phyloP scores from a whole-genome alignment of 2,797 vertebrate genomes.

The Alcedo atthis region DNA sequence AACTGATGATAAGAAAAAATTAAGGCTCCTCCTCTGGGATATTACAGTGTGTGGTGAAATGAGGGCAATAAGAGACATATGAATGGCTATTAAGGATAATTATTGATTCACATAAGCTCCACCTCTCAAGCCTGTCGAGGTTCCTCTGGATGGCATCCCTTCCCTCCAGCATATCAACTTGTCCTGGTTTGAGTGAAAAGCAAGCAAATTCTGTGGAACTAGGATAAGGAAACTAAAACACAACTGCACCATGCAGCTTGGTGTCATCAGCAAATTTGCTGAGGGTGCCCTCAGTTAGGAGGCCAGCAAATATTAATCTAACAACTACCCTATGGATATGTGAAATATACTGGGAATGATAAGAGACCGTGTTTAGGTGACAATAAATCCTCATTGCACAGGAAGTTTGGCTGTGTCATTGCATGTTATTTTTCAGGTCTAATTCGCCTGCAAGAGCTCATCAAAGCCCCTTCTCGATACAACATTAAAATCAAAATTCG shows the following conservation, averaged over 20 bases:
- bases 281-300: neutral
- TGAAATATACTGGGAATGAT: neutral
- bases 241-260: neutral
- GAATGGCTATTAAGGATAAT: neutral
- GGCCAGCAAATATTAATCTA: conserved; percentile 20
- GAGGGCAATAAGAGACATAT: neutral
- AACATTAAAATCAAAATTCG: conserved; percentile 99
- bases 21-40: neutral
- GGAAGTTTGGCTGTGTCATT: conserved; percentile 5
- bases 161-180: neutral
- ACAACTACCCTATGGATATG: neutral
- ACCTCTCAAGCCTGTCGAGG: neutral
- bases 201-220: no score
- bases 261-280: neutral
- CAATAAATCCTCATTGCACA: neutral
- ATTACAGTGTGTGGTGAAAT: neutral
- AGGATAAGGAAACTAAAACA: no score
- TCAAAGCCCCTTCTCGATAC: conserved; percentile 98
- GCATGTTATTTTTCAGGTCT: conserved; percentile 83
- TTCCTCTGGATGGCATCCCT: neutral
- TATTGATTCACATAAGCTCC: neutral
- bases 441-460: conserved; percentile 97
- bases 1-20: neutral
- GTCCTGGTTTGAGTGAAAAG: no score
- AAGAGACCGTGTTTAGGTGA: neutral